These are phyloP conservation scores for Plebejus anna DNA, from an alignment of 2,888 invertebrate genomes.

Conservation along the genomic window DNA sequence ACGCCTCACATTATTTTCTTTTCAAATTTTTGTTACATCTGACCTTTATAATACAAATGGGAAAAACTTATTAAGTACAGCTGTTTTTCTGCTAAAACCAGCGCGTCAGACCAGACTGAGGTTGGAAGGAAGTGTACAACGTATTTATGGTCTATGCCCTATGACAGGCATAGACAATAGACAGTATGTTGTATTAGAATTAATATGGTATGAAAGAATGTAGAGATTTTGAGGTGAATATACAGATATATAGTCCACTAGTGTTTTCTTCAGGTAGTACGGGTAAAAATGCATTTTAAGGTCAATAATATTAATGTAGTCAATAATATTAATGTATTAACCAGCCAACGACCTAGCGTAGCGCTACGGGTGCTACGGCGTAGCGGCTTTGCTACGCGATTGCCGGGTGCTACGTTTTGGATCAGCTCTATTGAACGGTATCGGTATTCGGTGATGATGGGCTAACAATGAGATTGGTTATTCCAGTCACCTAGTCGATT, in stretches of 20 bases:
- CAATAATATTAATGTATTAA: neutral
- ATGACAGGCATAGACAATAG: too few relatives aligned
- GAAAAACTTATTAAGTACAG: neutral
- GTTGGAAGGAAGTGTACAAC: too few relatives aligned
- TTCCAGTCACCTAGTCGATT: neutral
- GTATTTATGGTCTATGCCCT: too few relatives aligned
- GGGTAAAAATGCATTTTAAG: too few relatives aligned
- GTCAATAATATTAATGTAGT: too few relatives aligned
- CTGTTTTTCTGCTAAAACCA: neutral
- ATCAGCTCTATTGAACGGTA: neutral
- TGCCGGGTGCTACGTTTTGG: neutral
- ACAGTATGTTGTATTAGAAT: too few relatives aligned
- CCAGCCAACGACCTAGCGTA: neutral
- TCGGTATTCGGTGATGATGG: neutral
- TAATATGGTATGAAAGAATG: too few relatives aligned
- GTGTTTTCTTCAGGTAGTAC: too few relatives aligned
- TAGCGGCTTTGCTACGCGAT: neutral
- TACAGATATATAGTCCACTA: too few relatives aligned
- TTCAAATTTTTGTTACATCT: neutral
- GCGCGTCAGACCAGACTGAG: neutral
- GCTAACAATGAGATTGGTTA: neutral
- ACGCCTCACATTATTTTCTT: neutral
- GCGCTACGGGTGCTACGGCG: neutral
- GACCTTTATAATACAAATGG: neutral
- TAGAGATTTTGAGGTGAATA: too few relatives aligned